These are phyloP conservation scores for Falcaria lacertinaria DNA, from an alignment of 2,888 invertebrate species.

Conservation along the genomic window DNA sequence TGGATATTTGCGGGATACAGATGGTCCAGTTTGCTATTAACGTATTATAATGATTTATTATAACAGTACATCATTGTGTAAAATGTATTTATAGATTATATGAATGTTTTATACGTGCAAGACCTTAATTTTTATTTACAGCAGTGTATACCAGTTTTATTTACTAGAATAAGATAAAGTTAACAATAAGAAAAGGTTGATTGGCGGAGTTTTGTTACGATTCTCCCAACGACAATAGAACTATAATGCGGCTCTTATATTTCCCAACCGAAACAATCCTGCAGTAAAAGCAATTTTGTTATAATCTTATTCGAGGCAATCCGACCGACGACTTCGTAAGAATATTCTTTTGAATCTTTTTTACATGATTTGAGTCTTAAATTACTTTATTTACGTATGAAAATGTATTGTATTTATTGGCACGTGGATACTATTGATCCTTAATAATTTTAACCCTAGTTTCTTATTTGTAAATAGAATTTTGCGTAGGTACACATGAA, in stretches of 20 bases:
- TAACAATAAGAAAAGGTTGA: background rate
- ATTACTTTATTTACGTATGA: too few relatives aligned
- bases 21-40: too few relatives aligned
- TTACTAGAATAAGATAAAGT: background rate
- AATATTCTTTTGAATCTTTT: background rate
- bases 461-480: slow-evolving; percentile 7
- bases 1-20: too few relatives aligned
- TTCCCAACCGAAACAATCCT: slow-evolving; percentile 1
- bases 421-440: background rate
- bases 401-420: background rate
- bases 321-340: background rate
- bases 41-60: too few relatives aligned
- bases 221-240: background rate
- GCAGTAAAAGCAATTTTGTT: slow-evolving; percentile 1
- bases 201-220: background rate
- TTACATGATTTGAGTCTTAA: too few relatives aligned
- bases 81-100: too few relatives aligned
- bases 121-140: too few relatives aligned
- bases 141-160: too few relatives aligned
- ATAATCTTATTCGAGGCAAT: slow-evolving; percentile 2
- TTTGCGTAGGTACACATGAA: slow-evolving; percentile 9
- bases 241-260: background rate
- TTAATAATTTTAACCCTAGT: slow-evolving; percentile 2
- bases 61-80: too few relatives aligned
- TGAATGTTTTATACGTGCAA: too few relatives aligned